These are phyloP conservation scores for Zophobas atratus DNA, from an alignment of 1,140 invertebrate species.

Conservation along the genomic window DNA sequence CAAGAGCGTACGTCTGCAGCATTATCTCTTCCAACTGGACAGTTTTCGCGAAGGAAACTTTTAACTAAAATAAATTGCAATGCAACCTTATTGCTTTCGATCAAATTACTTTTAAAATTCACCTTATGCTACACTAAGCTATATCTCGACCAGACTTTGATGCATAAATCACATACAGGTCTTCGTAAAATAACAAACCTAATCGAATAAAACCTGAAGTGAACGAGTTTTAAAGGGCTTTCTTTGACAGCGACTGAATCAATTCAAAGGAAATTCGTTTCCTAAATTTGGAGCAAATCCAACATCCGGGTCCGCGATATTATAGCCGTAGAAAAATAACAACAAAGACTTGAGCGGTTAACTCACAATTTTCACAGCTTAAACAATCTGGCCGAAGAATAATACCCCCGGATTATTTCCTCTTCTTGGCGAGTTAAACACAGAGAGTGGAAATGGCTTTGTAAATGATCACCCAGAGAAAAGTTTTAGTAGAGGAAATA, in stretches of 20 bases:
- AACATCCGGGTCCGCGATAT: not conserved
- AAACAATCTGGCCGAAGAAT: conserved; percentile 22
- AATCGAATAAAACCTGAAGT: not conserved
- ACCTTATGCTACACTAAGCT: no score
- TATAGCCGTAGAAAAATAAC: not conserved
- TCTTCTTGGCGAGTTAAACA: conserved; percentile 22
- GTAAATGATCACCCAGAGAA: conserved; percentile 16
- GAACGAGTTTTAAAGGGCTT: not conserved
- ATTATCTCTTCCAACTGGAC: no score
- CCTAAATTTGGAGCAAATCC: no score
- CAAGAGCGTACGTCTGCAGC: no score
- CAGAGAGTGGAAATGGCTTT: conserved; percentile 25
- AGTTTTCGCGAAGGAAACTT: no score
- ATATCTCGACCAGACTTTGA: not conserved
- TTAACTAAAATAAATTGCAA: no score
- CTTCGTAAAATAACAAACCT: not conserved
- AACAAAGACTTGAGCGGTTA: not conserved
- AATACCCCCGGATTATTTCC: conserved; percentile 30
- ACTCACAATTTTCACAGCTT: conserved; percentile 33
- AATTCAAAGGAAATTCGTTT: no score
- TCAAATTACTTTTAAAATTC: no score
- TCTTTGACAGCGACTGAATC: not conserved
- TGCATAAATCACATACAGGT: not conserved
- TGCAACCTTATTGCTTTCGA: no score
- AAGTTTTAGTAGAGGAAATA: conserved; percentile 5